phyloP scores from a whole-genome alignment of 2,888 invertebrate species.

The Agrilus biguttatus region DNA sequence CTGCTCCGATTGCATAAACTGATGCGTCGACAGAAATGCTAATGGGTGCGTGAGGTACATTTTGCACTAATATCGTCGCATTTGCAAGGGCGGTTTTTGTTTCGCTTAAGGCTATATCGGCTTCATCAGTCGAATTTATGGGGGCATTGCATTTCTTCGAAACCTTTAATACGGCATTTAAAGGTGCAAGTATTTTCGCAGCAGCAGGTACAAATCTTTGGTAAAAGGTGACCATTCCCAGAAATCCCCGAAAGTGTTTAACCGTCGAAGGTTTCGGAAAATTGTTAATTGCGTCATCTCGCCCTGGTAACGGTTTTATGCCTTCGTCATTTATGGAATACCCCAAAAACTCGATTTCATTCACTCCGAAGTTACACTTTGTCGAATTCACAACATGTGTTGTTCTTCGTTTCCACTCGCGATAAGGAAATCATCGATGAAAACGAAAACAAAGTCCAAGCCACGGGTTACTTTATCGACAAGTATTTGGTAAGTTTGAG shows the following conservation, averaged over 20 bases:
- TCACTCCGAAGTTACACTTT: neutral
- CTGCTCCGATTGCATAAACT: conserved; percentile 20
- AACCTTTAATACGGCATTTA: neutral
- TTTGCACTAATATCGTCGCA: conserved; percentile 17
- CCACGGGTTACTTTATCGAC: too few relatives aligned
- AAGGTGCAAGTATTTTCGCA: neutral
- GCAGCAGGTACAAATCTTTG: neutral
- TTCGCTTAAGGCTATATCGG: conserved; percentile 13
- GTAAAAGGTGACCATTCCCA: neutral
- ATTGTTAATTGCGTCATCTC: neutral
- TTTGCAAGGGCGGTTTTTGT: conserved; percentile 16
- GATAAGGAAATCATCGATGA: too few relatives aligned
- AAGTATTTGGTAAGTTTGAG: too few relatives aligned
- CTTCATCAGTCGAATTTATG: conserved; percentile 9
- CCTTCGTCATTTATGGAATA: neutral
- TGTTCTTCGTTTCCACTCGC: too few relatives aligned
- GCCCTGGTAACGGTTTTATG: neutral
- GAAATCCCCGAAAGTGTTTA: neutral
- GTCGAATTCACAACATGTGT: neutral
- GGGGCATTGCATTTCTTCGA: conserved; percentile 6
- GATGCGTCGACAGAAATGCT: conserved; percentile 19
- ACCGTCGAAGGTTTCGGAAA: neutral
- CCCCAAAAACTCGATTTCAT: neutral
- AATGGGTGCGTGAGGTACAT: neutral
- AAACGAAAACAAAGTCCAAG: too few relatives aligned